Evolutionary conservation across 2,888 invertebrate genomes (phyloP), one percentile per base, ranked within the genome.

Genomic region (Rutpela maculata): DNA sequence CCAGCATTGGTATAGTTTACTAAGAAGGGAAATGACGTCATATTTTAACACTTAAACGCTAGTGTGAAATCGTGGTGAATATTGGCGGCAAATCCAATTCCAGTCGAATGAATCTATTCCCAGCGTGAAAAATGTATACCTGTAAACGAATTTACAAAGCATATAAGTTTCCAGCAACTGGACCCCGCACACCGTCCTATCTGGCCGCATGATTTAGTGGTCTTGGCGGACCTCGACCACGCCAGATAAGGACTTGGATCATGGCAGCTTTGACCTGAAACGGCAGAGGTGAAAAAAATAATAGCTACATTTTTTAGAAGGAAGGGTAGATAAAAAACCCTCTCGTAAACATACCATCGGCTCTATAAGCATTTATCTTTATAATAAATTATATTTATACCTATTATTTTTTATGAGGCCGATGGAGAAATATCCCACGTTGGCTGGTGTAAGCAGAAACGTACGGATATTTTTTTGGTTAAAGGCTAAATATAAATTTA

Each of bases 181-280:
- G 59, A 35, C 67, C 67, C 67, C 11, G 50, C 22, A 70, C 50
- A 63, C 63, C 62, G 63, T 50, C 63, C 72, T 72, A 72, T 86
- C 85, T 85, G 82, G 82, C 80, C 85, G 81, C 76, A 86, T 88
- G 88, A 88, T 88, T 88, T 88, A 88, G 84, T 85, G 85, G 84
- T 86, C 86, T 85, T 86, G 84, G 84, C 83, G 85, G 86, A 85
- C 86, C 85, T 82, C 80, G 84, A 83, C 84, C 79, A 79, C 80
- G 82, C 81, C 80, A 84, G 87, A 87, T 87, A 87, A 87, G 86
- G 84, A 81, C 83, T 81, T 81, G 86, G 85, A 86, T 86, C 85
- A 84, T 83, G 86, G 83, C 85, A 81, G 84, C 83, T 84, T 80
- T 85, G 86, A 86, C 86, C 88, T 86, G 84, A 78, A 86, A 85